Percentiles rank a stretch among this genome's conserved stretches.
These are phyloP conservation scores for Mesoligia furuncula DNA, from an alignment of 2,888 invertebrate genomes.

Conservation along the genomic window DNA sequence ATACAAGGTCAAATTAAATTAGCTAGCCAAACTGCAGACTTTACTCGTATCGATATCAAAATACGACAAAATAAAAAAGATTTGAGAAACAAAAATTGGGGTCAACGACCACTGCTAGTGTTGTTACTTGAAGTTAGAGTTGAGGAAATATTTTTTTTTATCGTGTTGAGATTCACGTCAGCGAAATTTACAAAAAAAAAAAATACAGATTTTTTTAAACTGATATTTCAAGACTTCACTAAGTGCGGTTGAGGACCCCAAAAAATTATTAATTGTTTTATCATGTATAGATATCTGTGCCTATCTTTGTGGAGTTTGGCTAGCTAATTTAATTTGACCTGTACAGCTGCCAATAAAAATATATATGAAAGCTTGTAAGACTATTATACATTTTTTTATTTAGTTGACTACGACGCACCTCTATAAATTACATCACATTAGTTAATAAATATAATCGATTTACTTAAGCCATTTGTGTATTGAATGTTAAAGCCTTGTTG, in stretches of 20 bases:
- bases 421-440: neutral
- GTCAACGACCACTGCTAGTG: neutral
- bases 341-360: neutral
- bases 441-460: constrained; percentile 1
- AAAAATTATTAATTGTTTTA: neutral
- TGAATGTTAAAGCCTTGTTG: neutral
- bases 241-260: neutral
- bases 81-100: neutral
- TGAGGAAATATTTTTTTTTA: neutral
- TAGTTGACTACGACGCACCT: neutral
- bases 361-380: neutral
- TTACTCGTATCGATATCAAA: neutral
- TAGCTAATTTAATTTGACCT: neutral
- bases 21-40: neutral
- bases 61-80: neutral
- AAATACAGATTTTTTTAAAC: neutral
- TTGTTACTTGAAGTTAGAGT: neutral
- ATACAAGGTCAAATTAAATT: neutral
- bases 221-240: neutral
- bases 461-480: neutral
- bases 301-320: neutral
- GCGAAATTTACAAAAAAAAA: neutral
- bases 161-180: neutral
- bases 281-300: neutral
- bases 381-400: neutral